A percentile compares a stretch with the other conserved stretches of the same genome.
These are phyloP conservation scores for Gymnocheta viridis DNA, from an alignment of 2,888 invertebrate genomes.

Conservation along the genomic window DNA sequence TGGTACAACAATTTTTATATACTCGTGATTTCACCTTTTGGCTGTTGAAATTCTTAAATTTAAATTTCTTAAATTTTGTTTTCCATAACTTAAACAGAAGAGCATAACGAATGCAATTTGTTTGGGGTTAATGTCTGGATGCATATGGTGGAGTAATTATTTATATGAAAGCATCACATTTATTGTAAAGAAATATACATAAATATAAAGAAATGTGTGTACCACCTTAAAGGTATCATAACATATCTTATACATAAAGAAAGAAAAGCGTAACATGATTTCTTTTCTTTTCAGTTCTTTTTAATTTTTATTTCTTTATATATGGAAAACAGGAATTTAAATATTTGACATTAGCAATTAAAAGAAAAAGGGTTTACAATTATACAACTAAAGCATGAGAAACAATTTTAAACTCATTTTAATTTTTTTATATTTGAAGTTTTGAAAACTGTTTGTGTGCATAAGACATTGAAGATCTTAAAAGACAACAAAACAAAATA, in stretches of 20 bases:
- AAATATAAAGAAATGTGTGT: background rate
- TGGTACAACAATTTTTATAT: constrained; percentile 1
- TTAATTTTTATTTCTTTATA: constrained; percentile 14
- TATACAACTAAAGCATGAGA: constrained; percentile 14
- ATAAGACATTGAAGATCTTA: constrained; percentile 1
- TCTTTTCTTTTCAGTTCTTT: constrained; percentile 32
- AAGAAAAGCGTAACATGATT: constrained; percentile 58
- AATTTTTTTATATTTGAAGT: background rate
- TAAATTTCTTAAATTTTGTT: constrained; percentile 54
- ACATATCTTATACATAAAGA: constrained; percentile 31
- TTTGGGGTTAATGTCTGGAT: constrained; percentile 56
- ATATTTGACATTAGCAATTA: constrained; percentile 65
- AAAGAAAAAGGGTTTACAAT: constrained; percentile 47
- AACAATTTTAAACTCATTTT: constrained; percentile 8
- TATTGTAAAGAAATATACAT: background rate
- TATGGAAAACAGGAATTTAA: constrained; percentile 53
- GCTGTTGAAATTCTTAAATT: constrained; percentile 48
- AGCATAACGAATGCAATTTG: constrained; percentile 68
- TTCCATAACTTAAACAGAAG: constrained; percentile 26
- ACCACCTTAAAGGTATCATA: constrained; percentile 54
- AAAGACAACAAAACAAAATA: constrained; percentile 14
- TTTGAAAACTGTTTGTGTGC: constrained; percentile 10
- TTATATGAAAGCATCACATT: constrained; percentile 36
- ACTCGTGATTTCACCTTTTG: constrained; percentile 25
- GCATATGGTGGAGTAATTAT: constrained; percentile 28